Evolutionary conservation across 2,888 invertebrate genomes (phyloP).

Genomic region (Stegana nigrithorax): DNA sequence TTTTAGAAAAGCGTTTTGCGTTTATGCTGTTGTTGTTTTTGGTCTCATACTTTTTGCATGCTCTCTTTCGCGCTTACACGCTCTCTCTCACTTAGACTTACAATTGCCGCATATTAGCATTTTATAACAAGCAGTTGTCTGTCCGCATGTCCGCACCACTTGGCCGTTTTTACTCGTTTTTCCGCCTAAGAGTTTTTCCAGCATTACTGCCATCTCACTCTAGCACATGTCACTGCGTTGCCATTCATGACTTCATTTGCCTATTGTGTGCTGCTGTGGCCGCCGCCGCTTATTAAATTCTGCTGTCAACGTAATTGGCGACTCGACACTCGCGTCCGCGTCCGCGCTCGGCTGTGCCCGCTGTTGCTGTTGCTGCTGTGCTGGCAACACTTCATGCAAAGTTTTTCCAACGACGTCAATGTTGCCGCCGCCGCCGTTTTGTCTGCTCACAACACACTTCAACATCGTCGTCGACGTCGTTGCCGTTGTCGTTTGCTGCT

Average conservation of each 20-base stretch:
- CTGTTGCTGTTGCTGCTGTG: too few species aligned
- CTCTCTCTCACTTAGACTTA: not conserved
- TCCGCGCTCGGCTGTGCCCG: not conserved
- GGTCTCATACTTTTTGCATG: not conserved
- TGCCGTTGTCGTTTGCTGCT: constrained; percentile 32
- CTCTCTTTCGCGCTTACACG: not conserved
- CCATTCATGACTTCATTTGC: constrained; percentile 54
- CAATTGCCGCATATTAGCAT: constrained; percentile 56
- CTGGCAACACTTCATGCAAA: too few species aligned
- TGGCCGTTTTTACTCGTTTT: constrained; percentile 25
- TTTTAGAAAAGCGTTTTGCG: constrained; percentile 48
- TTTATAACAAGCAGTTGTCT: constrained; percentile 55
- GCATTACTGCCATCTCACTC: constrained; percentile 41
- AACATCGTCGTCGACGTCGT: constrained; percentile 30
- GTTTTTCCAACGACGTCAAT: too few species aligned
- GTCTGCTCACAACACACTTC: constrained; percentile 1
- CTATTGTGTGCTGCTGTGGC: constrained; percentile 23
- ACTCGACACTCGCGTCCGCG: constrained; percentile 23
- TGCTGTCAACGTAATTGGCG: constrained; percentile 57
- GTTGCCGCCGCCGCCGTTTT: not conserved
- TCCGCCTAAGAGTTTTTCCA: constrained; percentile 10
- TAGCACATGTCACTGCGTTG: constrained; percentile 48
- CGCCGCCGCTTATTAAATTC: constrained; percentile 47
- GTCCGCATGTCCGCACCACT: constrained; percentile 22
- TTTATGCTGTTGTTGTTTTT: constrained; percentile 18